Evolutionary conservation across 2,888 invertebrate species (phyloP).

Genomic region (Leucozona laternaria): DNA sequence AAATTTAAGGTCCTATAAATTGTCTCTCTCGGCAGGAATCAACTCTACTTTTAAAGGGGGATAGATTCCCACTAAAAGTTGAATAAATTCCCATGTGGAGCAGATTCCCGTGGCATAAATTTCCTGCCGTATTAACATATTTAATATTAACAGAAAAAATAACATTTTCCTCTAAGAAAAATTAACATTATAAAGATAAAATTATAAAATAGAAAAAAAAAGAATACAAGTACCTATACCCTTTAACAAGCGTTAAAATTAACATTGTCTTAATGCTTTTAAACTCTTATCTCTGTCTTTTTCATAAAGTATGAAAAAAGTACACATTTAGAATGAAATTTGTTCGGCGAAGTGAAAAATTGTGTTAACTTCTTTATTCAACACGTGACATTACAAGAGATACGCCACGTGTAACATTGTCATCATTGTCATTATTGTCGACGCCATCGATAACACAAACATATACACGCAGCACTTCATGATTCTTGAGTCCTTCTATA

Average conservation of each 20-base stretch:
- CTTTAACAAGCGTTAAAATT: neutral
- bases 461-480: slow-evolving; percentile 43
- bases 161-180: too few relatives aligned
- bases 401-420: slow-evolving; percentile 73
- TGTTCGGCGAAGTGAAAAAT: slow-evolving; percentile 70
- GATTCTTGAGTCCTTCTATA: slow-evolving; percentile 18
- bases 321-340: slow-evolving; percentile 20
- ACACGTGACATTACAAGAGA: slow-evolving; percentile 75
- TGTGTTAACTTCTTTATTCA: slow-evolving; percentile 71
- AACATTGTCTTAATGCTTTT: slow-evolving; percentile 28
- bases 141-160: too few relatives aligned
- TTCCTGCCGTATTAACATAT: too few relatives aligned
- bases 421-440: slow-evolving; percentile 48
- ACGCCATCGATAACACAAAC: slow-evolving; percentile 73
- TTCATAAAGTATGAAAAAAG: neutral
- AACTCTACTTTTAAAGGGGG: too few relatives aligned
- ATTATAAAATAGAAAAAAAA: too few relatives aligned
- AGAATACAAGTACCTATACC: too few relatives aligned
- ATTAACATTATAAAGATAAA: too few relatives aligned
- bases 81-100: too few relatives aligned
- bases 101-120: too few relatives aligned
- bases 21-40: too few relatives aligned
- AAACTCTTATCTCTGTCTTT: slow-evolving; percentile 16
- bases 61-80: too few relatives aligned
- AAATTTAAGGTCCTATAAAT: too few relatives aligned